Conservation (phyloP, 1,140 invertebrate genomes). For the Pseudachorutes palmiensis region DNA sequence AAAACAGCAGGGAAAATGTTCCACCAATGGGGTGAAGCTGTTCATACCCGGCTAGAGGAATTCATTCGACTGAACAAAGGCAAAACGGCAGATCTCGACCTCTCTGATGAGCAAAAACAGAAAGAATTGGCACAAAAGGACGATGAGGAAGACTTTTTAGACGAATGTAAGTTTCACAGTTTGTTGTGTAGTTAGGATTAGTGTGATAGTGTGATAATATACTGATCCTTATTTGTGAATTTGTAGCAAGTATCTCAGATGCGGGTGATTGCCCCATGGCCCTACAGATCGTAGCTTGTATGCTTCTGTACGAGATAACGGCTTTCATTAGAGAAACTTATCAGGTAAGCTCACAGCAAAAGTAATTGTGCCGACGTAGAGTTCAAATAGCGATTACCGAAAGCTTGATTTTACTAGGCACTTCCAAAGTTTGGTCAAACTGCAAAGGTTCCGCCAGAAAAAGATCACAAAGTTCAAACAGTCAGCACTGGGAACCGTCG, state of each 20-base stretch:
- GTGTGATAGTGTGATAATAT: not conserved
- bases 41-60: slow-evolving; percentile 76
- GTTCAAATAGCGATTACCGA: not conserved
- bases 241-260: slow-evolving; percentile 71
- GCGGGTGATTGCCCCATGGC: slow-evolving; percentile 84
- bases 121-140: slow-evolving; percentile 79
- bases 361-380: no score
- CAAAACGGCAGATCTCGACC: slow-evolving; percentile 36
- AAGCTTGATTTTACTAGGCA: slow-evolving; percentile 20
- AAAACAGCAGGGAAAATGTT: slow-evolving; percentile 90
- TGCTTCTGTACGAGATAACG: slow-evolving; percentile 91
- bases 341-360: slow-evolving; percentile 44
- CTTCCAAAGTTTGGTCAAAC: slow-evolving; percentile 28
- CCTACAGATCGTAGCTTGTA: slow-evolving; percentile 82
- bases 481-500: slow-evolving; percentile 6
- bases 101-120: slow-evolving; percentile 72
- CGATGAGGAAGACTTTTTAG: slow-evolving; percentile 96
- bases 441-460: slow-evolving; percentile 13
- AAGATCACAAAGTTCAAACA: slow-evolving; percentile 3
- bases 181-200: not conserved
- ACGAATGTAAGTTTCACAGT: slow-evolving; percentile 64
- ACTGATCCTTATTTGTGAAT: slow-evolving; percentile 28
- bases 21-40: slow-evolving; percentile 88
- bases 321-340: slow-evolving; percentile 94
- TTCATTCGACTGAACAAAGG: slow-evolving; percentile 44